phyloP scores from a whole-genome alignment of 1,140 invertebrate genomes.

The Drosophila parabipectinata region DNA sequence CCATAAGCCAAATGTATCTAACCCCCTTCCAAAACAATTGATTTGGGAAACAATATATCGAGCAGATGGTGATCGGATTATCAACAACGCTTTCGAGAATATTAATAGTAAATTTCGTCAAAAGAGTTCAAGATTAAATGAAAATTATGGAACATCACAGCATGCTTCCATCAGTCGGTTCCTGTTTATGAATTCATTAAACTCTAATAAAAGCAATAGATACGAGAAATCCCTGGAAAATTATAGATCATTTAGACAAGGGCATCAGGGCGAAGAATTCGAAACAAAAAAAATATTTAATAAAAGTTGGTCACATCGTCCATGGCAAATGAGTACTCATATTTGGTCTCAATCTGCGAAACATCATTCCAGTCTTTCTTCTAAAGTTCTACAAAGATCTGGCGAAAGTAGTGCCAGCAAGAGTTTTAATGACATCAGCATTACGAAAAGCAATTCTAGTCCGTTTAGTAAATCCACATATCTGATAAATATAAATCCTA shows the following conservation, averaged over 20 bases:
- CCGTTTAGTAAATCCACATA: slow-evolving; percentile 74
- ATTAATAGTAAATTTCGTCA: slow-evolving; percentile 8
- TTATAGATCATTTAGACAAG: background rate
- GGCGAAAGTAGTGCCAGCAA: slow-evolving; percentile 13
- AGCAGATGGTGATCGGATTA: slow-evolving; percentile 84
- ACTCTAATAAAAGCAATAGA: slow-evolving; percentile 13
- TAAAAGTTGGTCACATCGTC: slow-evolving; percentile 24
- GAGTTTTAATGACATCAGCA: slow-evolving; percentile 6
- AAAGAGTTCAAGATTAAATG: slow-evolving; percentile 7
- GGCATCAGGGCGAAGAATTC: slow-evolving; percentile 1
- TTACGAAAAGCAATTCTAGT: slow-evolving; percentile 45
- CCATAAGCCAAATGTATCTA: slow-evolving; percentile 89
- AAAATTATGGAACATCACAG: background rate
- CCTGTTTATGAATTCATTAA: slow-evolving; percentile 16
- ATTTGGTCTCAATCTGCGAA: slow-evolving; percentile 2
- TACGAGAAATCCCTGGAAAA: slow-evolving; percentile 16
- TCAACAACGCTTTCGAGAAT: slow-evolving; percentile 47
- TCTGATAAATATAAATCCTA: slow-evolving; percentile 77
- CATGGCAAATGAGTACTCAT: slow-evolving; percentile 10
- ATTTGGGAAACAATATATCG: slow-evolving; percentile 89
- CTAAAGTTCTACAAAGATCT: slow-evolving; percentile 3
- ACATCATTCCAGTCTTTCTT: background rate
- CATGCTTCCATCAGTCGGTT: slow-evolving; percentile 16
- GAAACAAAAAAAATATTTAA: slow-evolving; percentile 9
- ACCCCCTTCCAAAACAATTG: slow-evolving; percentile 87